Evolutionary conservation across 2,888 invertebrate genomes (phyloP), one percentile per base, ranked within the genome.

Genomic region (Rugalucina vietnamica): DNA sequence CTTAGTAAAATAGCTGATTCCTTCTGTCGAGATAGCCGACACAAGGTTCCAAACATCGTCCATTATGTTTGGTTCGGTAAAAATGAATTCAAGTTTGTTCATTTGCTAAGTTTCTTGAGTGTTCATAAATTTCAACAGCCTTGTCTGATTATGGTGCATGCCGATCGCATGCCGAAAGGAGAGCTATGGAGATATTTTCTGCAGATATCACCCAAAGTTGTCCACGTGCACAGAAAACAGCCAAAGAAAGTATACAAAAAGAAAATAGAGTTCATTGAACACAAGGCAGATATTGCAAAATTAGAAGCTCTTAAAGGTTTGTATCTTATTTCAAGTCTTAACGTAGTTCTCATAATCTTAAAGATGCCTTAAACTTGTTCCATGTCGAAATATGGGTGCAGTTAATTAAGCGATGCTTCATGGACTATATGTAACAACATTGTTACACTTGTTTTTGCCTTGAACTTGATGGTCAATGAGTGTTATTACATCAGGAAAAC

Each of bases 41-140:
- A 3, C 10, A 24, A 43, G 21, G 90, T 90, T 36, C 92, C 92
- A n/a, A 91, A 89, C 57, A 80, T 92, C 12, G 90, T 91, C 5
- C 92, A 92, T 73, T 92, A 91, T 50, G 89, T 92, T 8, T 91
- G 91, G 91, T 91, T 91, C 69, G 88, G 88, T 10, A 88, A 83
- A 24, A 85, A 80, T 32, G 79, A 88, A 14, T 85, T 92, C 71
- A 86, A 88, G 29, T 88, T 92, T 39, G 85, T 88, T 32, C 82
- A 90, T 54, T 91, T 91, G 69, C 82, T 92, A 18, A 91, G 91
- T 76, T 87, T 91, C n/a, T 82, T 91, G 10, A 92, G 92, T 78
- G 90, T 81, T n/a, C 81, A 86, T 65, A 88, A 89, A 60, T 80
- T 86, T 36, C 85, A 90, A 29, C 86, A 89, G 29, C 92, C 92